These are phyloP conservation scores for Gasterosteus nipponicus DNA, from an alignment of 2,113 vertebrate genomes.

Conservation along the genomic window DNA sequence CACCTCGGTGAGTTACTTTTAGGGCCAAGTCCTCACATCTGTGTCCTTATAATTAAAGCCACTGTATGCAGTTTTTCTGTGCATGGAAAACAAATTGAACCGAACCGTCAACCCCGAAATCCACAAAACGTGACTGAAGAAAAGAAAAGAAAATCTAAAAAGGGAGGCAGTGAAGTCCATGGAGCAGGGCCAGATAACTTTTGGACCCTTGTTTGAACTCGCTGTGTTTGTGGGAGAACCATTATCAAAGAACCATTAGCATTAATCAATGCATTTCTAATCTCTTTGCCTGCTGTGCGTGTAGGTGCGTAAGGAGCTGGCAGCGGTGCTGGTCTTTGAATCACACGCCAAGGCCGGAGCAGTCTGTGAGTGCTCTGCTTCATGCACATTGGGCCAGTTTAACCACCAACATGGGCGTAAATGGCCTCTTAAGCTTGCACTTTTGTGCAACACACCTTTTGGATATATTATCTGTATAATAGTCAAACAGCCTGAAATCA, in stretches of 20 bases:
- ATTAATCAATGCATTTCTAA: not conserved
- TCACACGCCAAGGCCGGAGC: conserved; percentile 91
- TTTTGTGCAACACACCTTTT: not conserved
- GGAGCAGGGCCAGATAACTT: not conserved
- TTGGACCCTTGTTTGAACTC: not conserved
- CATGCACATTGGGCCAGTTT: not conserved
- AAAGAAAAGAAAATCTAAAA: not conserved
- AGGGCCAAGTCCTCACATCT: not conserved
- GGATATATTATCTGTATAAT: not conserved
- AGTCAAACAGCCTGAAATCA: not conserved
- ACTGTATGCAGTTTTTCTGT: not conserved
- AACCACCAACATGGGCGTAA: not conserved
- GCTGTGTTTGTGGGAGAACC: too few relatives aligned
- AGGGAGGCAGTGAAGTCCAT: not conserved
- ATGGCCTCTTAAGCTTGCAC: too few relatives aligned
- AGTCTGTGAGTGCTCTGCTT: conserved; percentile 86
- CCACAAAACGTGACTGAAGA: not conserved
- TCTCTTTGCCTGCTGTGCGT: conserved; percentile 28
- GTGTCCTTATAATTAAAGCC: not conserved
- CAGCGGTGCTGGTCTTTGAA: conserved; percentile 92
- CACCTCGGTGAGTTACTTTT: conserved; percentile 83
- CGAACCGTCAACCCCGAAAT: not conserved
- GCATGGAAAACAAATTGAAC: not conserved
- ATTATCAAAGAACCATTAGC: not conserved
- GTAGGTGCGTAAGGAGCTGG: conserved; percentile 93